Conservation (phyloP, 2,113 vertebrate species). For the Marcusenius ussheri region DNA sequence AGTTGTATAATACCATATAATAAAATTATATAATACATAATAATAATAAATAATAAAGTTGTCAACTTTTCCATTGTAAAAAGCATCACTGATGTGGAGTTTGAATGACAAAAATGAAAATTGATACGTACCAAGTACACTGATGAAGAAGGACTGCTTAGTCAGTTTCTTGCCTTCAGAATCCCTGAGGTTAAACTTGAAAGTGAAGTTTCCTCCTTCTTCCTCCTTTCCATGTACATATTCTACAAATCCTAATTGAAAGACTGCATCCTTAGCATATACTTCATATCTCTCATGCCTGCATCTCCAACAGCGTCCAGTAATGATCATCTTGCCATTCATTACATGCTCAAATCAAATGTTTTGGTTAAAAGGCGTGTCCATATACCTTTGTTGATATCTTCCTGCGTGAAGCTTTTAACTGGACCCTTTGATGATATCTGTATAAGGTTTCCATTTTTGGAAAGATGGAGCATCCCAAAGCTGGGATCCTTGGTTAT, state of each 20-base stretch:
- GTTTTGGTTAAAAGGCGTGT: background rate
- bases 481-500: slow-evolving; percentile 68
- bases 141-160: slow-evolving; percentile 82
- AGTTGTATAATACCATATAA: background rate
- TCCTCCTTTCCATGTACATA: slow-evolving; percentile 77
- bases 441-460: slow-evolving; percentile 37
- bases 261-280: background rate
- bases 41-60: too few relatives aligned
- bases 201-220: slow-evolving; percentile 66
- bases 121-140: slow-evolving; percentile 64
- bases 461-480: slow-evolving; percentile 66
- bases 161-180: slow-evolving; percentile 72
- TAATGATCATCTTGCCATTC: background rate
- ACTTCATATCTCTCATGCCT: background rate
- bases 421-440: slow-evolving; percentile 69
- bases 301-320: background rate
- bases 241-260: slow-evolving; percentile 64
- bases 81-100: background rate
- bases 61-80: background rate
- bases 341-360: background rate
- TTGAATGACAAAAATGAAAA: background rate
- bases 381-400: slow-evolving; percentile 71
- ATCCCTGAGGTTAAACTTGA: slow-evolving; percentile 81
- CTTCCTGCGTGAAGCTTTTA: slow-evolving; percentile 81
- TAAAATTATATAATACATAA: background rate